phyloP scores from a whole-genome alignment of 2,113 vertebrate genomes.

The Macquaria australasica region DNA sequence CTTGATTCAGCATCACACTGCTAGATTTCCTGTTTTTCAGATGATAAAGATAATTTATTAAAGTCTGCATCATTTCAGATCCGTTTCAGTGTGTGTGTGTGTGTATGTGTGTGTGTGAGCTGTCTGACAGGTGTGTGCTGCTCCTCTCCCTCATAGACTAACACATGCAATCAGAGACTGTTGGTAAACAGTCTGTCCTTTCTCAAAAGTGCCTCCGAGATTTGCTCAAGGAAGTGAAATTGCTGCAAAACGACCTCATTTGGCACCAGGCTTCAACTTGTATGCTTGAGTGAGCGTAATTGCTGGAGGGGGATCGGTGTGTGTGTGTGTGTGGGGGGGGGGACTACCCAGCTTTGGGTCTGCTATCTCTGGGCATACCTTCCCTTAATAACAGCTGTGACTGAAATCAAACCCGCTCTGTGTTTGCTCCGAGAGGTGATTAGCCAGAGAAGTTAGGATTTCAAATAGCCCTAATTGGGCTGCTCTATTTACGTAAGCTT shows the following conservation, averaged over 20 bases:
- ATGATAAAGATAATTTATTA: neutral
- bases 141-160: conserved; percentile 32
- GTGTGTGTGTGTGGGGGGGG: neutral
- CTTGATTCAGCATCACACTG: neutral
- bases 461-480: conserved; percentile 84
- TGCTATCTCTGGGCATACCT: conserved; percentile 86
- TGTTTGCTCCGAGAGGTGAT: conserved; percentile 87
- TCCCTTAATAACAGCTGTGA: conserved; percentile 87
- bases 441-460: conserved; percentile 85
- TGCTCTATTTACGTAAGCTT: conserved; percentile 82
- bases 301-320: conserved; percentile 68
- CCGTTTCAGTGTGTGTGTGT: neutral
- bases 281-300: conserved; percentile 90
- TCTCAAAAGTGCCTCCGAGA: conserved; percentile 88
- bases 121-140: conserved; percentile 68
- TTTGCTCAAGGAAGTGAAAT: conserved; percentile 90
- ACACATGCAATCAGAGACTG: conserved; percentile 86
- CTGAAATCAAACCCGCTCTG: conserved; percentile 83
- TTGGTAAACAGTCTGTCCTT: conserved; percentile 93
- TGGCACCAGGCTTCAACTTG: conserved; percentile 86
- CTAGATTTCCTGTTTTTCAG: neutral
- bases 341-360: conserved; percentile 82
- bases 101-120: conserved; percentile 3
- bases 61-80: neutral
- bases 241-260: conserved; percentile 90